A percentile compares a stretch with the other conserved stretches of the same genome.
These are phyloP conservation scores for Salpingus planirostris DNA, from an alignment of 2,888 invertebrate species.

Conservation along the genomic window DNA sequence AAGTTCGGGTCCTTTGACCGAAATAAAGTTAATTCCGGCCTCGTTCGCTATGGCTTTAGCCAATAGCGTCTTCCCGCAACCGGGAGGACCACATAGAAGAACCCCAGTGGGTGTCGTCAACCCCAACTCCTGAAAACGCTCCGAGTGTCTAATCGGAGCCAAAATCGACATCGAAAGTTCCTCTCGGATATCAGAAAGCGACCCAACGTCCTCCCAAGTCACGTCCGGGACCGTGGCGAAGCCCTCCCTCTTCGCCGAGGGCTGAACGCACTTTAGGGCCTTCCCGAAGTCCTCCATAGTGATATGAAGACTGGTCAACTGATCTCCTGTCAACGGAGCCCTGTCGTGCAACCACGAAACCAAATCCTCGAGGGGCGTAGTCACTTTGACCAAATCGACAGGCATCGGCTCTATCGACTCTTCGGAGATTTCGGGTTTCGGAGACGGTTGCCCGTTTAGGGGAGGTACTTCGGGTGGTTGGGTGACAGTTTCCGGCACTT, in stretches of 20 bases:
- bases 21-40: conserved; percentile 96
- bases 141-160: conserved; percentile 80
- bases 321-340: conserved; percentile 51
- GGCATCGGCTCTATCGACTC: conserved; percentile 15
- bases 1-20: conserved; percentile 96
- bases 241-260: conserved; percentile 92
- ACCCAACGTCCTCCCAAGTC: conserved; percentile 95
- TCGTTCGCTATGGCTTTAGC: conserved; percentile 99
- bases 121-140: conserved; percentile 69
- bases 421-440: conserved; percentile 1
- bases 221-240: conserved; percentile 96
- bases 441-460: neutral
- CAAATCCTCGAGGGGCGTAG: conserved; percentile 46
- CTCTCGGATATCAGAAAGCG: conserved; percentile 75
- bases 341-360: conserved; percentile 57
- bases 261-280: conserved; percentile 77
- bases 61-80: conserved; percentile 90
- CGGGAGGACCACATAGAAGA: conserved; percentile 92
- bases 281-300: conserved; percentile 66
- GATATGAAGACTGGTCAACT: conserved; percentile 57
- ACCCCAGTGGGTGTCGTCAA: conserved; percentile 80
- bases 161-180: conserved; percentile 86
- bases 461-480: neutral
- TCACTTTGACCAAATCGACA: conserved; percentile 13
- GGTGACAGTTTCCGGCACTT: conserved; percentile 1